Conservation (phyloP, 2,113 vertebrate species). For the Xenopus laevis region DNA sequence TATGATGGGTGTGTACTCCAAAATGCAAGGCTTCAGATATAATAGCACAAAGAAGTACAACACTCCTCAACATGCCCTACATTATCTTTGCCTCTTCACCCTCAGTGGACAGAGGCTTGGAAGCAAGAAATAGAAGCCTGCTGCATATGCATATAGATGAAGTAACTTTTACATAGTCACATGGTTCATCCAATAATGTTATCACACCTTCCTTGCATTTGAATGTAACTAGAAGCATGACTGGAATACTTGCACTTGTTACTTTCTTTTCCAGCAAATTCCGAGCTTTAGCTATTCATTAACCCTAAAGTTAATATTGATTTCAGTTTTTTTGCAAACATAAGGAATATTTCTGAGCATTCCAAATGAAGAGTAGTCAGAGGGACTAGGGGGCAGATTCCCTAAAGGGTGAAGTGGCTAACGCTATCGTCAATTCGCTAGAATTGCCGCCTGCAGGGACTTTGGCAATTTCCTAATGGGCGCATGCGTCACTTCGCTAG, state of each 20-base stretch:
- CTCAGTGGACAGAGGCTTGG: background rate
- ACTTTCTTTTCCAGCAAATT: rapidly evolving
- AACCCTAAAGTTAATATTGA: background rate
- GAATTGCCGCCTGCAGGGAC: too few species aligned
- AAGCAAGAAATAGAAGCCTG: background rate
- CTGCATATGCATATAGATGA: background rate
- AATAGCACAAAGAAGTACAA: constrained; percentile 2
- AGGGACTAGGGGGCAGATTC: background rate
- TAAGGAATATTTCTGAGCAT: background rate
- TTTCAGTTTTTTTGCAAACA: background rate
- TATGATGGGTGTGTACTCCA: constrained; percentile 16
- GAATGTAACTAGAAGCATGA: background rate
- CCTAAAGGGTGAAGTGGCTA: too few species aligned
- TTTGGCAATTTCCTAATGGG: too few species aligned
- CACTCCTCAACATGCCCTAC: constrained; percentile 29
- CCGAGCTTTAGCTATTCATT: rapidly evolving
- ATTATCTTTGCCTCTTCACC: background rate
- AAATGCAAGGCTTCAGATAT: constrained; percentile 9
- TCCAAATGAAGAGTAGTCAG: background rate
- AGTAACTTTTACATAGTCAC: rapidly evolving
- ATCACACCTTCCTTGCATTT: background rate
- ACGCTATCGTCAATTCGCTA: too few species aligned
- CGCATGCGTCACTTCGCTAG: too few species aligned
- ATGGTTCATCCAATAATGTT: background rate
- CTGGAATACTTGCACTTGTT: rapidly evolving